Evolutionary conservation across 2,113 vertebrate species (phyloP).

Genomic region (Telmatochromis sp.): DNA sequence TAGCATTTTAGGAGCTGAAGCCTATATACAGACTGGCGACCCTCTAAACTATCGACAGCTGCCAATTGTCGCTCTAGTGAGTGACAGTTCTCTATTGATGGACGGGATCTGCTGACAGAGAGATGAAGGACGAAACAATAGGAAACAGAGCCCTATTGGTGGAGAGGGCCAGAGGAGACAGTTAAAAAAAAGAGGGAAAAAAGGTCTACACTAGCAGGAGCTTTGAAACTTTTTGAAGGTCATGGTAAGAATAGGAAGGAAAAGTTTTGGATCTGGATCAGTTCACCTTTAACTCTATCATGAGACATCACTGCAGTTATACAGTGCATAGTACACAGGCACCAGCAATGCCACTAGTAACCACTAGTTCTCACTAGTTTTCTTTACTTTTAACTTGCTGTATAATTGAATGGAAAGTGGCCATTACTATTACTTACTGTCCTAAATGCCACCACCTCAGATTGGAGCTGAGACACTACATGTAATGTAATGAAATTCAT

Average conservation of each 20-base stretch:
- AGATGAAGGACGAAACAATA: conserved; percentile 59
- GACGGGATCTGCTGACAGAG: conserved; percentile 55
- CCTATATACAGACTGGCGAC: conserved; percentile 34
- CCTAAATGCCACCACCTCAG: neutral
- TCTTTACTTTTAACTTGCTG: neutral
- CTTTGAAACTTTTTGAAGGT: conserved; percentile 43
- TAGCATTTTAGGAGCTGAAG: conserved; percentile 47
- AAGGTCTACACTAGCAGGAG: neutral
- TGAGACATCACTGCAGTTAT: neutral
- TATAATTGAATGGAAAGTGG: neutral
- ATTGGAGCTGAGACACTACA: neutral
- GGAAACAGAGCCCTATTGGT: conserved; percentile 12
- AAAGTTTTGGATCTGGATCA: neutral
- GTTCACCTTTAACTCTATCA: neutral
- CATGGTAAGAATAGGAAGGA: neutral
- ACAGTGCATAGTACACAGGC: neutral
- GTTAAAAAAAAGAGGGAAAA: neutral
- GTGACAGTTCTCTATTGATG: conserved; percentile 66
- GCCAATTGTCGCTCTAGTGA: conserved; percentile 63
- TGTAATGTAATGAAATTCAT: neutral
- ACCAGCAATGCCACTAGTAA: neutral
- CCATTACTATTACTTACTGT: neutral
- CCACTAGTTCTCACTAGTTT: neutral
- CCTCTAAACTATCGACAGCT: conserved; percentile 57
- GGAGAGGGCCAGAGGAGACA: neutral